Evolutionary conservation across 2,797 vertebrate genomes (phyloP).

Genomic region (Rhadinocentrus ornatus): DNA sequence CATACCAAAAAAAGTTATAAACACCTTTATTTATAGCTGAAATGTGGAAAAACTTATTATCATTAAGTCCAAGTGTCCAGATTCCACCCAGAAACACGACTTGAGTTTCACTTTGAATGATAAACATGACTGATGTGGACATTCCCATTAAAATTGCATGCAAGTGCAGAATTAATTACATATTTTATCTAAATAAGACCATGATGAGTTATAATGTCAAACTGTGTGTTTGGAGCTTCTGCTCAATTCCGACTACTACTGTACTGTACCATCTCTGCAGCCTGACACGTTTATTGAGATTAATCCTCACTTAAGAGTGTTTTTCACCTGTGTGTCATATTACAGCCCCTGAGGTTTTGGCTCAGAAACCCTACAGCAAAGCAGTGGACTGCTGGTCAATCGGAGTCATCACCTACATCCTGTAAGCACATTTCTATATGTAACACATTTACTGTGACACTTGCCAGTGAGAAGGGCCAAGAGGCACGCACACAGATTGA

Average conservation of each 20-base stretch:
- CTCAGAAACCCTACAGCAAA: constrained; percentile 95
- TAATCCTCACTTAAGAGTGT: not conserved
- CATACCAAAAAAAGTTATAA: too few species aligned
- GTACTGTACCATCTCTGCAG: not conserved
- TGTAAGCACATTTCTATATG: constrained; percentile 83
- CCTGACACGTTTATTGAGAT: not conserved
- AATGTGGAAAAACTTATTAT: too few species aligned
- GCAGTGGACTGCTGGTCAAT: constrained; percentile 98
- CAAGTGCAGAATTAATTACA: too few species aligned
- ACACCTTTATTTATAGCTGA: too few species aligned
- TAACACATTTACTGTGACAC: not conserved
- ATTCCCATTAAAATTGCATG: too few species aligned
- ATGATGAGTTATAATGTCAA: not conserved
- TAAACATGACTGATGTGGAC: too few species aligned
- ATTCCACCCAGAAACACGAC: too few species aligned
- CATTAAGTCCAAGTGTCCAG: too few species aligned
- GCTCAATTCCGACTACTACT: too few species aligned
- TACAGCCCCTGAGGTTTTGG: constrained; percentile 92
- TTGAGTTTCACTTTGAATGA: too few species aligned
- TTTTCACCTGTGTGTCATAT: constrained; percentile 6
- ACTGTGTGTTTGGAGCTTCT: not conserved
- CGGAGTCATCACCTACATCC: constrained; percentile 95
- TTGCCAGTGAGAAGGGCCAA: too few species aligned
- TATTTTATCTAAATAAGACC: not conserved
- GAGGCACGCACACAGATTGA: too few species aligned